Conservation (phyloP, 2,888 invertebrate genomes). For the Thecophora atra region DNA sequence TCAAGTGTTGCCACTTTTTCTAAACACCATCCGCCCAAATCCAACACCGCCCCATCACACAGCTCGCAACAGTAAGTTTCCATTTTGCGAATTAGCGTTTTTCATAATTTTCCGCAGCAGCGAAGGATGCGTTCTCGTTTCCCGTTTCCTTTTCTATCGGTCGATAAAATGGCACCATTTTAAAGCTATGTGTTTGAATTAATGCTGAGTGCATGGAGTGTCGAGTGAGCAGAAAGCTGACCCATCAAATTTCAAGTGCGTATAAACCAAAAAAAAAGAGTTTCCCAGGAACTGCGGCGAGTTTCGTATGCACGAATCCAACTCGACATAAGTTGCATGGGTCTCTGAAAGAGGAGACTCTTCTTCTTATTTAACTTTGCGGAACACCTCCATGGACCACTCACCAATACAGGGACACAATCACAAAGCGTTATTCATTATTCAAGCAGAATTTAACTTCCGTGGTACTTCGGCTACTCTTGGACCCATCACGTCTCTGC, state of each 20-base stretch:
- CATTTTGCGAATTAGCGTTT: conserved; percentile 29
- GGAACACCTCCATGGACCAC: no score
- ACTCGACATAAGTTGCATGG: no score
- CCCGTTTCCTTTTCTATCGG: neutral
- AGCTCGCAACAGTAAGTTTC: neutral
- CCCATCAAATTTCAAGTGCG: neutral
- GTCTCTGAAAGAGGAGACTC: no score
- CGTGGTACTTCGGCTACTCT: no score
- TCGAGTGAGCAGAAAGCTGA: neutral
- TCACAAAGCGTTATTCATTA: no score
- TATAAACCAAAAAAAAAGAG: no score
- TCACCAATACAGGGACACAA: no score
- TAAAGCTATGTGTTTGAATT: conserved; percentile 29
- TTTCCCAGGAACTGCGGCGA: no score
- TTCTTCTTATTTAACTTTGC: no score
- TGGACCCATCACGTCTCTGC: no score
- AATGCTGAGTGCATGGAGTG: conserved; percentile 9
- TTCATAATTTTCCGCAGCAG: conserved; percentile 27
- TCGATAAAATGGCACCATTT: conserved; percentile 19
- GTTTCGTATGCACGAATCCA: no score
- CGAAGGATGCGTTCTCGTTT: conserved; percentile 10
- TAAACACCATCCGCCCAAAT: neutral
- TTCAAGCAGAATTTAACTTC: no score
- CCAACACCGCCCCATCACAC: neutral
- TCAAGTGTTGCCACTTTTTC: conserved; percentile 32